Base-by-base conservation (phyloP, 1,140 invertebrate species). In the Magallana ariakensis region DNA sequence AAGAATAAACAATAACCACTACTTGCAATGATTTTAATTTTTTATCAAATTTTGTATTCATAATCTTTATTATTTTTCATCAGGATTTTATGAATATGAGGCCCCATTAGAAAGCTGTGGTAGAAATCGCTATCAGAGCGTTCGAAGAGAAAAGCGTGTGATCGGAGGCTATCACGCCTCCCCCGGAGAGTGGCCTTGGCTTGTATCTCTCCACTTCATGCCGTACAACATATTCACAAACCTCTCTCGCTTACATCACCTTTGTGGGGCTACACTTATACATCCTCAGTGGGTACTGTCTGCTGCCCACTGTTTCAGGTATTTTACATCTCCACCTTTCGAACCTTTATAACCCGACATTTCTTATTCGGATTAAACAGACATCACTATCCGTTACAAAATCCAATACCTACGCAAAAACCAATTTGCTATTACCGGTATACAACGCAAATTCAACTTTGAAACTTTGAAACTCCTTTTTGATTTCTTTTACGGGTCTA, bases 301-400 rank as follows among this genome's bases (percentile, higher is more conserved):
- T 1, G 95, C 95, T 8, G 95, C 94, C 10, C 95, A 95, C 88
- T 95, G 95, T 85, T 93, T 94, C 80, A 91, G 93, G 92, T 93
- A 90, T 90, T 90, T 26, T 13, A 60, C 33, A 46, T 5, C 33
- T 46, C 33, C 33, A 46, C 33, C 33, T 46, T 5, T 46, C 2
- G 2, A 46, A 46, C 33, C 33, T 46, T 5, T 46, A 46, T 46
- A 46, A 46, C 33, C 33, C 33, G 33, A 46, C 33, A 46, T 46
- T 5, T 46, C 33, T 46, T 46, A 46, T 46, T 46, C 33, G 33
- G 33, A 46, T 46, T 46, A 46, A 46, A 46, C 33, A 46, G 33
- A 46, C 33, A 46, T 46, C 33, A 5, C 33, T 46, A 46, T 46
- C 33, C 2, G 33, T 46, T 5, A 46, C 33, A 4, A n/a, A n/a